Evolutionary conservation across 1,140 invertebrate genomes (phyloP).

Genomic region (Charaxes varanes): DNA sequence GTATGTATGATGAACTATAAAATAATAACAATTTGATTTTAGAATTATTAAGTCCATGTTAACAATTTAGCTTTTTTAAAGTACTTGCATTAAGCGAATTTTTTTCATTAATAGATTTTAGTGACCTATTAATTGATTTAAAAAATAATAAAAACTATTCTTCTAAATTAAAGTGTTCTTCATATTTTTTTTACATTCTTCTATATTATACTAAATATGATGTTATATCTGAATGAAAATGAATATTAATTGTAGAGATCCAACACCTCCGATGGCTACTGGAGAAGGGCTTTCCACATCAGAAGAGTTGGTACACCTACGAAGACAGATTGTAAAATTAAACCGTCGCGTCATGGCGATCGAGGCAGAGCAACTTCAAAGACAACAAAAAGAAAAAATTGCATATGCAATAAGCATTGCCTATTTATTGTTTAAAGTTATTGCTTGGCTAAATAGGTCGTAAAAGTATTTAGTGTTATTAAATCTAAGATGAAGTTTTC

Average conservation of each 20-base stretch:
- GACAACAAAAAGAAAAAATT: slow-evolving; percentile 88
- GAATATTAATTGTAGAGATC: slow-evolving; percentile 72
- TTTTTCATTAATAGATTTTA: too few relatives aligned
- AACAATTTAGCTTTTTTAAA: too few relatives aligned
- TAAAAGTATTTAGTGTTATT: slow-evolving; percentile 45
- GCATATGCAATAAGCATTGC: slow-evolving; percentile 86
- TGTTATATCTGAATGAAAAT: neutral
- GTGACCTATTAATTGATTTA: too few relatives aligned
- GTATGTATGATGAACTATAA: too few relatives aligned
- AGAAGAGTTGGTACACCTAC: slow-evolving; percentile 87
- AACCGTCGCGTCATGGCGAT: slow-evolving; percentile 89
- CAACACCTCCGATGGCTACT: slow-evolving; percentile 76
- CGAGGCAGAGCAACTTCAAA: slow-evolving; percentile 86
- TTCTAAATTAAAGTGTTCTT: too few relatives aligned
- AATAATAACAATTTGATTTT: too few relatives aligned
- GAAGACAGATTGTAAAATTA: slow-evolving; percentile 87
- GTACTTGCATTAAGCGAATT: too few relatives aligned
- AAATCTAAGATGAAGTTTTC: slow-evolving; percentile 54
- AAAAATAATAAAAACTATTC: too few relatives aligned
- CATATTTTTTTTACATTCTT: too few relatives aligned
- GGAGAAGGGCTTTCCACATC: slow-evolving; percentile 81
- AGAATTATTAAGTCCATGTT: too few relatives aligned
- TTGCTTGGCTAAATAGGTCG: slow-evolving; percentile 87
- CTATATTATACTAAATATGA: too few relatives aligned
- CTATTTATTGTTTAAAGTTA: slow-evolving; percentile 89